These are phyloP conservation scores for Paradoxurus hermaphroditus DNA, from an alignment of 2,113 vertebrate genomes.

Conservation along the genomic window DNA sequence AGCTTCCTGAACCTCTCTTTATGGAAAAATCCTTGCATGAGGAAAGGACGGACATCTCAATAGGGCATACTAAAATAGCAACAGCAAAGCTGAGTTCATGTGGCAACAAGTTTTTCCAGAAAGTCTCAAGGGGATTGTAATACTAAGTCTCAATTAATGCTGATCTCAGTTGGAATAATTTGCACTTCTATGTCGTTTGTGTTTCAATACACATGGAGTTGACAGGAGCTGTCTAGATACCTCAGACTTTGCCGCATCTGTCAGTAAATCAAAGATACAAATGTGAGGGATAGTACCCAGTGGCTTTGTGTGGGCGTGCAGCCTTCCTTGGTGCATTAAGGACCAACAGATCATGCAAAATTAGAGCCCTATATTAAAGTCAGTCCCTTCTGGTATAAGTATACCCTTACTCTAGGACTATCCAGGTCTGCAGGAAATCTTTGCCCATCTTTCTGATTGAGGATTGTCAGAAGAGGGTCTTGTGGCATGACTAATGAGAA, in stretches of 20 bases:
- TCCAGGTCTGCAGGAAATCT: not conserved
- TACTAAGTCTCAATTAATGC: not conserved
- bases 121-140: not conserved
- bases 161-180: constrained; percentile 35
- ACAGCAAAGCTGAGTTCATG: not conserved
- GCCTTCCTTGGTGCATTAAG: not conserved
- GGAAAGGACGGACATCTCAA: not conserved
- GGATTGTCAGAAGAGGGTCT: not conserved
- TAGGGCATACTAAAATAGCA: not conserved
- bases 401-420: not conserved
- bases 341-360: not conserved
- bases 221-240: not conserved
- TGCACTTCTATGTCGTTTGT: not conserved
- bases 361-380: not conserved
- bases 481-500: not conserved
- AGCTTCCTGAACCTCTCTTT: not conserved
- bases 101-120: not conserved
- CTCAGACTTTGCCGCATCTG: not conserved
- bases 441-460: not conserved
- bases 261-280: not conserved
- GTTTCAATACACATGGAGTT: not conserved
- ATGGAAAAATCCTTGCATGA: not conserved
- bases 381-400: not conserved
- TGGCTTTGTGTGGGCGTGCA: not conserved
- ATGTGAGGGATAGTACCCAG: not conserved